Conservation (phyloP, 1,140 invertebrate genomes). For the Pseudachorutes palmiensis region DNA sequence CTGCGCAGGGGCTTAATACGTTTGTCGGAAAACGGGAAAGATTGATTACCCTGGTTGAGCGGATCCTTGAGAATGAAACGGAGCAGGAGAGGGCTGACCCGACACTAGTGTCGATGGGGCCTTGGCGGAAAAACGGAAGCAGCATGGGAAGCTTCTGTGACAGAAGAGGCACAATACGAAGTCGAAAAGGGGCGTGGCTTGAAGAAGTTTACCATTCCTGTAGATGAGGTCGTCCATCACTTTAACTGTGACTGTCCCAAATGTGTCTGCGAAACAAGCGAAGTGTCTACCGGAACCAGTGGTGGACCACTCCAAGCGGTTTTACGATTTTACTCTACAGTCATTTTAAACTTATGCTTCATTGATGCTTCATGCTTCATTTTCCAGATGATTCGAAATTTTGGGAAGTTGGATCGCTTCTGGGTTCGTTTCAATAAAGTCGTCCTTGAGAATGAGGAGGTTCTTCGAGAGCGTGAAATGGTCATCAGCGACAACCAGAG, state of each 20-base stretch:
- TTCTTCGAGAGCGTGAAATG: background rate
- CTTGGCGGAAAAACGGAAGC: background rate
- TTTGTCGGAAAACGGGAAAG: background rate
- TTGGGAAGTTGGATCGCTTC: conserved; percentile 30
- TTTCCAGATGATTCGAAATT: conserved; percentile 27
- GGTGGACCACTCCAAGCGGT: background rate
- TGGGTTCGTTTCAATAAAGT: conserved; percentile 33
- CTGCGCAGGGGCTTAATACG: background rate
- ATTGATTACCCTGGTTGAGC: background rate
- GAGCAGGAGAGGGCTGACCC: background rate
- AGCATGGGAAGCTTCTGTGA: background rate
- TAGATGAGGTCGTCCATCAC: background rate
- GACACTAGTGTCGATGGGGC: background rate
- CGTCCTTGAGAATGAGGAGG: conserved; percentile 19
- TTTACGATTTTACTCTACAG: background rate
- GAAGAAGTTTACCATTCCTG: background rate
- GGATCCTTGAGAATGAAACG: background rate
- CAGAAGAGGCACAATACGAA: background rate
- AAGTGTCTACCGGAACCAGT: background rate
- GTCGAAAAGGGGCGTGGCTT: too few species aligned
- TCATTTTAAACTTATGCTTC: background rate
- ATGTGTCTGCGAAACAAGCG: background rate
- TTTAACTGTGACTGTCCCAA: background rate
- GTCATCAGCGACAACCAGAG: conserved; percentile 24
- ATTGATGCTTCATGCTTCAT: background rate